Conservation (phyloP, 2,797 vertebrate species). For the Rhinophrynus dorsalis region DNA sequence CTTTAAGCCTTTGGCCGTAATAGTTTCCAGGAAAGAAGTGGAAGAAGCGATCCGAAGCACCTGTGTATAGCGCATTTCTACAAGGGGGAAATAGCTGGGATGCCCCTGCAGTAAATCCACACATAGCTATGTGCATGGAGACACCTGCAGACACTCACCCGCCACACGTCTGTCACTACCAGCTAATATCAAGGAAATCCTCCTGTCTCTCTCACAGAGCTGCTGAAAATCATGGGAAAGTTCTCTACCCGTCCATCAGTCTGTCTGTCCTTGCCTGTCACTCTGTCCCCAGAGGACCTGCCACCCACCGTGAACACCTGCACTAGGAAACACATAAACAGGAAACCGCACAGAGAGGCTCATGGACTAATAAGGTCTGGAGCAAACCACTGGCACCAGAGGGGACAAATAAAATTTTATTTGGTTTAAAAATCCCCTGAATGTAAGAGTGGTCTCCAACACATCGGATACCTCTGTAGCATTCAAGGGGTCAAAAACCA, state of each 20-base stretch:
- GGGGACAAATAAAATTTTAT: too few relatives aligned
- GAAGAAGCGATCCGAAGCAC: too few relatives aligned
- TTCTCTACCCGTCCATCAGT: constrained; percentile 20
- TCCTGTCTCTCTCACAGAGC: constrained; percentile 27
- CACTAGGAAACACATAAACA: not conserved
- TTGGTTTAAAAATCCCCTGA: too few relatives aligned
- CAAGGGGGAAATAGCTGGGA: not conserved
- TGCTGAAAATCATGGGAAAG: constrained; percentile 44
- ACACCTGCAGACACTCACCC: constrained; percentile 44
- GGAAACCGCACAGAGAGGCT: too few relatives aligned
- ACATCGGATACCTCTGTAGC: too few relatives aligned
- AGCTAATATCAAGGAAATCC: constrained; percentile 49
- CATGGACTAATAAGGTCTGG: too few relatives aligned
- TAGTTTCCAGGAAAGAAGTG: too few relatives aligned
- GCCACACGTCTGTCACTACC: constrained; percentile 39
- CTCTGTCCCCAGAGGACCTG: constrained; percentile 28
- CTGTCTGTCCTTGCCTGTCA: constrained; percentile 27
- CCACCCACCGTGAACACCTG: constrained; percentile 44
- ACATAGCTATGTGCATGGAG: constrained; percentile 14
- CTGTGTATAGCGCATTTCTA: too few relatives aligned
- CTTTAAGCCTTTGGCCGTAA: too few relatives aligned
- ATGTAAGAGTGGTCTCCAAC: too few relatives aligned
- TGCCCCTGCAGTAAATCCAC: not conserved
- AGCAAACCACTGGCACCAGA: too few relatives aligned
- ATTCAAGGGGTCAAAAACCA: too few relatives aligned